phyloP scores from a whole-genome alignment of 2,888 invertebrate species.

The Diarsia mendica region DNA sequence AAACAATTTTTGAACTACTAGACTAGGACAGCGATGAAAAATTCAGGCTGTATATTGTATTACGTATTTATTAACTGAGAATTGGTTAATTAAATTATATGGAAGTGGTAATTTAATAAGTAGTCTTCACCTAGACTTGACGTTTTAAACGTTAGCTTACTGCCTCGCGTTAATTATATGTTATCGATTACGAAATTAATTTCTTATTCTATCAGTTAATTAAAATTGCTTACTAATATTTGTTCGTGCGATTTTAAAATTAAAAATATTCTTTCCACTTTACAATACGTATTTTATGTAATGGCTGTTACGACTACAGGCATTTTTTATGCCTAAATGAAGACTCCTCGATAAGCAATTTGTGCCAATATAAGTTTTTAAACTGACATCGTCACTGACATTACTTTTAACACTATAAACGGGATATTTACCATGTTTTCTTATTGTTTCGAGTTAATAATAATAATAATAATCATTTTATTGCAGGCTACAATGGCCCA shows the following conservation, averaged over 20 bases:
- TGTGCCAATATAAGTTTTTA: no score
- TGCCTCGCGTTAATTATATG: conserved; percentile 23
- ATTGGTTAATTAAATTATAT: conserved; percentile 17
- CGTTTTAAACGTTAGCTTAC: background rate
- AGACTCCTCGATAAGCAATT: no score
- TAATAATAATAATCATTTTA: no score
- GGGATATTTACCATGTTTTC: no score
- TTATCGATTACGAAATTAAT: background rate
- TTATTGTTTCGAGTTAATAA: no score
- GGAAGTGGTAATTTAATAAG: conserved; percentile 18
- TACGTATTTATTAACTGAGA: conserved; percentile 3
- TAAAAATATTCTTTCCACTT: no score
- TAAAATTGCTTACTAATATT: background rate
- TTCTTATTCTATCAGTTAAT: background rate
- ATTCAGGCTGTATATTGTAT: background rate
- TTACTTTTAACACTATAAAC: no score
- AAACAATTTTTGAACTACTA: background rate
- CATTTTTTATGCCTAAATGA: no score
- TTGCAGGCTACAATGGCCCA: no score
- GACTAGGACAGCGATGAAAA: background rate
- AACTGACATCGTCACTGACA: no score
- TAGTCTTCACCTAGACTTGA: conserved; percentile 5
- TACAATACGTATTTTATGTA: no score
- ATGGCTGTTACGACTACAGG: no score
- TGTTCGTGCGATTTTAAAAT: background rate